These are phyloP conservation scores for Mugil cephalus DNA, from an alignment of 2,113 vertebrate genomes.

Conservation along the genomic window DNA sequence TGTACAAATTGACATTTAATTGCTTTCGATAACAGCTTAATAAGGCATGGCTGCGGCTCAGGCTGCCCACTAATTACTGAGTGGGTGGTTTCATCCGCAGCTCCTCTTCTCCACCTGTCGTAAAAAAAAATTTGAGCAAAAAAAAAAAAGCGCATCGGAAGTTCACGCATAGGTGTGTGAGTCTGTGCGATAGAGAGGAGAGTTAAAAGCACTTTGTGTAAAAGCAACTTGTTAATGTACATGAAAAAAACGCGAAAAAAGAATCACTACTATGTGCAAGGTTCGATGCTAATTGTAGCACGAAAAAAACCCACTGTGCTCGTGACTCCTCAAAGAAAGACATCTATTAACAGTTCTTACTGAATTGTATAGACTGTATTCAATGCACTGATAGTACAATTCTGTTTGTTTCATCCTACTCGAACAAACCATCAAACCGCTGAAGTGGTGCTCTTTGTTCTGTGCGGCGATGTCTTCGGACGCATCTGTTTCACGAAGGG, in stretches of 20 bases:
- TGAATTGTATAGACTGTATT: not conserved
- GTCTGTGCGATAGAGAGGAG: not conserved
- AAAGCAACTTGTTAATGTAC: not conserved
- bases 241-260: no score
- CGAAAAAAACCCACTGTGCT: no score
- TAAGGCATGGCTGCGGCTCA: not conserved
- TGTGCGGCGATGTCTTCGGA: not conserved
- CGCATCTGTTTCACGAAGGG: not conserved
- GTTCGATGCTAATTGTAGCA: no score
- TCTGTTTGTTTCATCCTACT: not conserved
- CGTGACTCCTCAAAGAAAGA: no score
- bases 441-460: not conserved
- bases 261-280: no score
- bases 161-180: not conserved
- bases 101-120: not conserved
- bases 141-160: not conserved
- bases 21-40: not conserved
- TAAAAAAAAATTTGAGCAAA: not conserved
- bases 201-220: conserved; percentile 9
- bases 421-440: not conserved
- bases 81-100: not conserved
- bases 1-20: not conserved
- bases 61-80: not conserved
- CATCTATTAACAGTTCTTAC: no score
- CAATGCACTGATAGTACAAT: not conserved